These are phyloP conservation scores for Poecilobothrus nobilitatus DNA, from an alignment of 2,888 invertebrate genomes.

Conservation along the genomic window DNA sequence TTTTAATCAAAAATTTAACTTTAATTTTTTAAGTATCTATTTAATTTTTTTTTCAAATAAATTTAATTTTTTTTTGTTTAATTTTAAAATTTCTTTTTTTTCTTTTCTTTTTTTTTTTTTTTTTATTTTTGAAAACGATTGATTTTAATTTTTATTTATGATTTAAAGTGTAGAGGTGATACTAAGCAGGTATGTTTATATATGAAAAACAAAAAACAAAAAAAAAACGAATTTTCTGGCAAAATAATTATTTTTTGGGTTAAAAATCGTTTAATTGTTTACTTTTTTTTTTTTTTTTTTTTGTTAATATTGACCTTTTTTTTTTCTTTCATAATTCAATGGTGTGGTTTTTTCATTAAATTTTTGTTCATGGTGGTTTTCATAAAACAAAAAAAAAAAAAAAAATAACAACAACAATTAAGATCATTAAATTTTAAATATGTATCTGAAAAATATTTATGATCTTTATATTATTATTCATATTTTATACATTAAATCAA, in stretches of 20 bases:
- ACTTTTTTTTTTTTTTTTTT: constrained; percentile 7
- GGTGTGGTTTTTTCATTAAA: constrained; percentile 13
- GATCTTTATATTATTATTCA: too few relatives aligned
- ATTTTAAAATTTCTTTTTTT: constrained; percentile 8
- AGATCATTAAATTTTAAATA: too few relatives aligned
- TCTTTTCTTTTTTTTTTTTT: constrained; percentile 17
- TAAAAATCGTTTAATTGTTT: constrained; percentile 8
- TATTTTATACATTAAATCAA: too few relatives aligned
- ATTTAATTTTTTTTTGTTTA: constrained; percentile 4
- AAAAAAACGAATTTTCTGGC: constrained; percentile 2
- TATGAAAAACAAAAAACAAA: neutral
- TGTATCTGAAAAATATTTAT: too few relatives aligned
- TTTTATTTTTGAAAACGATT: constrained; percentile 15
- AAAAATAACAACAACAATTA: too few relatives aligned
- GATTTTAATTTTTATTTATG: constrained; percentile 23
- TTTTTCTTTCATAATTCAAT: constrained; percentile 19
- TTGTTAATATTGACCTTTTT: neutral
- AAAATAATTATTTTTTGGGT: neutral
- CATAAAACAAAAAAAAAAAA: neutral
- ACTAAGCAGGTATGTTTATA: constrained; percentile 25
- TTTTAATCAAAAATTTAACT: too few relatives aligned
- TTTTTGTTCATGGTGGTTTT: constrained; percentile 4
- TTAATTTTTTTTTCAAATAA: neutral
- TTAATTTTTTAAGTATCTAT: neutral
- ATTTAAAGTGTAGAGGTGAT: constrained; percentile 26